phyloP scores from a whole-genome alignment of 2,797 vertebrate genomes.

The Phataginus tricuspis region DNA sequence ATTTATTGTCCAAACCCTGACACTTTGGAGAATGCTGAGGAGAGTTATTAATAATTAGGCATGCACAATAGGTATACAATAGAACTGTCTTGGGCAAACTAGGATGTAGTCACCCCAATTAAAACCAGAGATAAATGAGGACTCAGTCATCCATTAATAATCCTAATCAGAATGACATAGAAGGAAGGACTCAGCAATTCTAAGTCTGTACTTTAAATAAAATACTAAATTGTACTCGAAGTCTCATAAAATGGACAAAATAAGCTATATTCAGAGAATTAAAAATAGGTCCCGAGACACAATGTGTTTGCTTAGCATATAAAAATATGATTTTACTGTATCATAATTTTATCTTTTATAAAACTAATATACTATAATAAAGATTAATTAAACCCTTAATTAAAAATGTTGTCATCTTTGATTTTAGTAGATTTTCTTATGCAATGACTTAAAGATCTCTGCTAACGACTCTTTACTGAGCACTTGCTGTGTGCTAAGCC shows the following conservation, averaged over 20 bases:
- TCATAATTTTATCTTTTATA: constrained; percentile 1
- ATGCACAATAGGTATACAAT: background rate
- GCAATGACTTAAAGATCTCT: background rate
- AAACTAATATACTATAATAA: background rate
- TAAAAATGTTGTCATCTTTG: constrained; percentile 17
- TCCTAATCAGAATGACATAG: background rate
- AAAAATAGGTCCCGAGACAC: background rate
- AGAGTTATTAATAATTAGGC: background rate
- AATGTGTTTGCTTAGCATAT: background rate
- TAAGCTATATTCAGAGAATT: background rate
- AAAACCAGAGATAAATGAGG: constrained; percentile 1
- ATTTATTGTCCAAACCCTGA: background rate
- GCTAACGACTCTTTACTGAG: background rate
- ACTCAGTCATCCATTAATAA: background rate
- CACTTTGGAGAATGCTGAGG: background rate
- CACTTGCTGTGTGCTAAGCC: background rate
- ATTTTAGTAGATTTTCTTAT: background rate
- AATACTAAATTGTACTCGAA: background rate
- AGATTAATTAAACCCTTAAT: constrained; percentile 32
- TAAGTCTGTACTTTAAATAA: constrained; percentile 28
- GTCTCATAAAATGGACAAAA: background rate
- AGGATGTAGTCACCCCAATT: background rate
- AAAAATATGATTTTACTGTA: background rate
- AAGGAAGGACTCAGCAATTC: background rate
- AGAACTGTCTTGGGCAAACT: background rate